These are phyloP conservation scores for Halictus rubicundus DNA, from an alignment of 1,140 invertebrate species.

Conservation along the genomic window DNA sequence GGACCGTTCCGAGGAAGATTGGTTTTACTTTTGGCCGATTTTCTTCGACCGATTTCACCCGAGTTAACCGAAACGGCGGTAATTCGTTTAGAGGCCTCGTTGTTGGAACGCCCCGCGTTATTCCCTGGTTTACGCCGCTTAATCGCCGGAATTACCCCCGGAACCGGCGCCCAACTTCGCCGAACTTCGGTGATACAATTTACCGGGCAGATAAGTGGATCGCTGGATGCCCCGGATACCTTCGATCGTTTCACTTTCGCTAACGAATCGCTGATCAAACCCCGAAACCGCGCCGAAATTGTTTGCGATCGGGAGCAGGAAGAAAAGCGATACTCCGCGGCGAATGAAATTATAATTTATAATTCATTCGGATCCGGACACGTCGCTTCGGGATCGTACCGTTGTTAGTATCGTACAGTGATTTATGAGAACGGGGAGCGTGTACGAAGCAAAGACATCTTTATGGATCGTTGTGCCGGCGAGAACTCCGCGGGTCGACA, in stretches of 20 bases:
- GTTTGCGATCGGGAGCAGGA: neutral
- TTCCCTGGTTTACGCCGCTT: slow-evolving; percentile 19
- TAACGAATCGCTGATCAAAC: neutral
- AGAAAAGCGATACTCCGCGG: no score
- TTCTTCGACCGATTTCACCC: slow-evolving; percentile 16
- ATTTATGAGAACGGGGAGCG: no score
- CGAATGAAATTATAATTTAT: no score
- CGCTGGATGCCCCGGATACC: neutral
- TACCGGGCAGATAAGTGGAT: slow-evolving; percentile 12
- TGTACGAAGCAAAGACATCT: neutral
- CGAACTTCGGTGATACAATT: slow-evolving; percentile 23
- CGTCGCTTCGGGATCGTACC: no score
- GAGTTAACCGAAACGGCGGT: slow-evolving; percentile 21
- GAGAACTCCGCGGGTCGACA: neutral
- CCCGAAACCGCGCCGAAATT: neutral
- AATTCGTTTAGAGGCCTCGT: slow-evolving; percentile 11
- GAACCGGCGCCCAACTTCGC: slow-evolving; percentile 12
- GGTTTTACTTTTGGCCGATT: neutral
- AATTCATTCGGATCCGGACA: no score
- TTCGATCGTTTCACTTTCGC: neutral
- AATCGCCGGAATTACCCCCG: slow-evolving; percentile 19
- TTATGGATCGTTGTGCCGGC: neutral
- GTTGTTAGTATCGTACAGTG: no score
- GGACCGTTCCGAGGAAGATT: neutral
- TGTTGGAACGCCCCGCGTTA: neutral